A percentile compares a stretch with the other conserved stretches of the same genome.
These are phyloP conservation scores for Hycleus phaleratus DNA, from an alignment of 1,140 invertebrate species.

Conservation along the genomic window DNA sequence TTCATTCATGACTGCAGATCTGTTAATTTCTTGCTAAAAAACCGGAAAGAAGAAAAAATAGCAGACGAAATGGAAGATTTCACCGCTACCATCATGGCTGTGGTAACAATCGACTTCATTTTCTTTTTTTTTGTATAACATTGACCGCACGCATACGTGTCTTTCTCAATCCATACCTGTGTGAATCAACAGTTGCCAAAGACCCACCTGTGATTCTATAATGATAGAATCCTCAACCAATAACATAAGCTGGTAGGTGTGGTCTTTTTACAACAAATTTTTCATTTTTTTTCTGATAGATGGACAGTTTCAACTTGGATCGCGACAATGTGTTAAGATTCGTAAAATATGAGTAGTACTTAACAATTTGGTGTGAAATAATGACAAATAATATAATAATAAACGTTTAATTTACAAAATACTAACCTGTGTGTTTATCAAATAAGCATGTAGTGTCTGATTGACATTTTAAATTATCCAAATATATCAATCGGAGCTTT, in stretches of 20 bases:
- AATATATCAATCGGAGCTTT: conserved; percentile 15
- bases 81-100: neutral
- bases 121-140: neutral
- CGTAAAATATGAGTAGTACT: conserved; percentile 34
- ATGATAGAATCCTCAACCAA: conserved; percentile 16
- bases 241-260: conserved; percentile 19
- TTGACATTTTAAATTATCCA: conserved; percentile 23
- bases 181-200: neutral
- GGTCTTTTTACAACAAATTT: conserved; percentile 7
- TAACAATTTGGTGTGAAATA: conserved; percentile 39
- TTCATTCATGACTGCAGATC: too few relatives aligned
- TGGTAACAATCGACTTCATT: neutral
- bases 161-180: neutral
- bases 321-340: conserved; percentile 35
- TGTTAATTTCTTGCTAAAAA: neutral
- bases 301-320: conserved; percentile 30
- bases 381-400: conserved; percentile 37
- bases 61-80: conserved; percentile 3
- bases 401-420: conserved; percentile 38
- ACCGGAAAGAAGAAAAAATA: neutral
- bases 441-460: conserved; percentile 31
- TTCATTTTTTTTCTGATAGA: conserved; percentile 21
- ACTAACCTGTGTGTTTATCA: conserved; percentile 32
- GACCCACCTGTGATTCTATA: conserved; percentile 16
- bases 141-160: neutral